Evolutionary conservation across 1,140 invertebrate species (phyloP), one percentile per base, ranked within the genome.

Genomic region (Drosophila sp.): DNA sequence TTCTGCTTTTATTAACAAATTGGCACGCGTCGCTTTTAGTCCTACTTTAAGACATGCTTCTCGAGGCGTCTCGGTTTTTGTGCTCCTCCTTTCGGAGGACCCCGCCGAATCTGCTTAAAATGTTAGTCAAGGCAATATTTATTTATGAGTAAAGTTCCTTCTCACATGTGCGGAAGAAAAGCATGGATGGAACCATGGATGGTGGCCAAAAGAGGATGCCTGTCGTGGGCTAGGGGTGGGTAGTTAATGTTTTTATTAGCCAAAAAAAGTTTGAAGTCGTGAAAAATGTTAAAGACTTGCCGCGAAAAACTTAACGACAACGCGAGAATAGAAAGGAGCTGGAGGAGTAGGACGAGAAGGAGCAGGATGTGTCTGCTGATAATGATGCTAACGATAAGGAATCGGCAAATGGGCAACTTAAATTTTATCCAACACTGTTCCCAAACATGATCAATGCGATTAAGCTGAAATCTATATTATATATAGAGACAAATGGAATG

Each of bases 211-310:
- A n/a, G 23, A 27, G 44, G 11, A n/a, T 30, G 30, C 4, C 4
- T 30, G 2, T 30, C 2, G 11, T 17, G 11, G 40, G 23, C 23
- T 3, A 27, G 44, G 44, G 44, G 44, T 4, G 40, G 27, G 63
- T 38, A 66, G 67, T 76, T 82, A 86, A 87, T 86, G 83, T 86
- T 86, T 86, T 86, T 82, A 86, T 86, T 86, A 87, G 71, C 71
- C 44, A 55, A 29, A 54, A 58, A 65, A 54, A 58, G 32, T 55
- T 23, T 32, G 23, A 32, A 64, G 57, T 60, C 58, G 38, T 27
- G 54, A 54, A 63, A 68, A 68, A 47, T 54, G 50, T 38, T 38
- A 50, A 50, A 50, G 44, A 50, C 44, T 50, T 50, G 44, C 44
- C 23, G 6, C 44, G 44, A 50, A 50, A 50, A 50, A 50, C 44